These are phyloP conservation scores for Neoniphon sammara DNA, from an alignment of 2,797 vertebrate genomes.

Conservation along the genomic window DNA sequence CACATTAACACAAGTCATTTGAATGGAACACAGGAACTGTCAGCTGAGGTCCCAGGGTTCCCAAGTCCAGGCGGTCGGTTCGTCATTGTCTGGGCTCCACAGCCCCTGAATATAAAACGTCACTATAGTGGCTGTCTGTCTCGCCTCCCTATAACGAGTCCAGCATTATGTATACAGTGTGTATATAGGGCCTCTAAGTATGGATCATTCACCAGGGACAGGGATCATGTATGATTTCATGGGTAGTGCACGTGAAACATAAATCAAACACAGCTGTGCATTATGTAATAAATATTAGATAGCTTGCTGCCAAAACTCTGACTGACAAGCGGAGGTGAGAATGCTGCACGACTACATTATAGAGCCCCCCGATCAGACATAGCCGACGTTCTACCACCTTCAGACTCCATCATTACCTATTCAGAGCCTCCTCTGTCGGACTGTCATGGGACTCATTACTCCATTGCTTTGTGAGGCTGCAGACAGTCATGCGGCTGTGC, in stretches of 20 bases:
- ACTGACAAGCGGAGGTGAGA: conserved; percentile 65
- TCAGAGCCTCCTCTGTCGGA: conserved; percentile 66
- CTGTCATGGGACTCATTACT: conserved; percentile 81
- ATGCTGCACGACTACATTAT: conserved; percentile 72
- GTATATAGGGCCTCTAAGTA: conserved; percentile 39
- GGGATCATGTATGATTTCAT: conserved; percentile 53
- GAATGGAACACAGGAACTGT: conserved; percentile 62
- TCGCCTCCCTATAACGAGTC: conserved; percentile 42
- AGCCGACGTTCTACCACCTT: conserved; percentile 67
- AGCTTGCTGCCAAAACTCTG: conserved; percentile 52
- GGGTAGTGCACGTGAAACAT: conserved; percentile 44
- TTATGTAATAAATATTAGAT: conserved; percentile 68
- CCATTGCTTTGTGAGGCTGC: conserved; percentile 72
- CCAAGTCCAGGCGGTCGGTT: conserved; percentile 50
- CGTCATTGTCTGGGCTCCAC: conserved; percentile 58
- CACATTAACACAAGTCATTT: conserved; percentile 63
- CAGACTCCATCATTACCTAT: conserved; percentile 78
- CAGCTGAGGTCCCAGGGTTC: conserved; percentile 54
- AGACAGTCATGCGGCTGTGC: conserved; percentile 61
- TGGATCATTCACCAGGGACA: conserved; percentile 61
- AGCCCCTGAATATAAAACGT: conserved; percentile 69
- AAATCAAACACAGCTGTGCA: conserved; percentile 49
- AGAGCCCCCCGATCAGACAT: conserved; percentile 62
- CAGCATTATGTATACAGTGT: conserved; percentile 42
- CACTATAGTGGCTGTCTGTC: conserved; percentile 22